A percentile compares a stretch with the other conserved stretches of the same genome.
phyloP scores from a whole-genome alignment of 2,113 vertebrate species.

The Hippopotamus amphibius region DNA sequence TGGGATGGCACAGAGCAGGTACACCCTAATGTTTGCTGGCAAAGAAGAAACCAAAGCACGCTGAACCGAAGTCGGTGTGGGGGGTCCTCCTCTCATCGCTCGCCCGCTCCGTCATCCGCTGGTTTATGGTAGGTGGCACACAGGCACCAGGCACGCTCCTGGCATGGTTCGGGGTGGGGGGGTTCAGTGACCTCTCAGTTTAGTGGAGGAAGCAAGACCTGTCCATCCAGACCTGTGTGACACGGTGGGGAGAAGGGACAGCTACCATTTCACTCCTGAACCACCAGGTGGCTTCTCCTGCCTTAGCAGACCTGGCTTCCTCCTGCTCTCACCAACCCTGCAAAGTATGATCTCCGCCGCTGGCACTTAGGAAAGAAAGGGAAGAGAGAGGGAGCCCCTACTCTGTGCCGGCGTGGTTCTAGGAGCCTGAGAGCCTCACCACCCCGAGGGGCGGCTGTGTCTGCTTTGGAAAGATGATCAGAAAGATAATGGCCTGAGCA shows the following conservation, averaged over 20 bases:
- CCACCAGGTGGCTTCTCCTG: neutral
- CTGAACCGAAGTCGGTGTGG: rapidly evolving
- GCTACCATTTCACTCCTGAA: neutral
- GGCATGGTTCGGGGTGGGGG: rapidly evolving
- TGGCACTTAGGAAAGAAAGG: neutral
- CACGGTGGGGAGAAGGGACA: rapidly evolving
- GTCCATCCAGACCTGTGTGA: rapidly evolving
- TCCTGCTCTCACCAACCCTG: neutral
- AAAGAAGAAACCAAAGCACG: neutral
- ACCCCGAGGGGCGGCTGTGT: rapidly evolving
- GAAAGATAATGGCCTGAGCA: too few relatives aligned
- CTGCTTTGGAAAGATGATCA: neutral
- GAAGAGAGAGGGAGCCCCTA: neutral
- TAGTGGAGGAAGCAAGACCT: neutral
- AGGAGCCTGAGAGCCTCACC: neutral
- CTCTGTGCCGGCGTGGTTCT: neutral
- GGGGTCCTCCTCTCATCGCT: too few relatives aligned
- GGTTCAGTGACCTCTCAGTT: neutral
- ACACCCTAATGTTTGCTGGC: neutral
- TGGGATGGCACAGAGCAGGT: neutral
- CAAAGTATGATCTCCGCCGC: neutral
- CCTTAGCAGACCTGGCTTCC: neutral
- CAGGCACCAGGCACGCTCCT: neutral
- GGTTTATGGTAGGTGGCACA: neutral
- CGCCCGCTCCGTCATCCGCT: neutral